Evolutionary conservation across 2,888 invertebrate genomes (phyloP), one percentile per base, ranked within the genome.

Genomic region (Drosophila borborema): DNA sequence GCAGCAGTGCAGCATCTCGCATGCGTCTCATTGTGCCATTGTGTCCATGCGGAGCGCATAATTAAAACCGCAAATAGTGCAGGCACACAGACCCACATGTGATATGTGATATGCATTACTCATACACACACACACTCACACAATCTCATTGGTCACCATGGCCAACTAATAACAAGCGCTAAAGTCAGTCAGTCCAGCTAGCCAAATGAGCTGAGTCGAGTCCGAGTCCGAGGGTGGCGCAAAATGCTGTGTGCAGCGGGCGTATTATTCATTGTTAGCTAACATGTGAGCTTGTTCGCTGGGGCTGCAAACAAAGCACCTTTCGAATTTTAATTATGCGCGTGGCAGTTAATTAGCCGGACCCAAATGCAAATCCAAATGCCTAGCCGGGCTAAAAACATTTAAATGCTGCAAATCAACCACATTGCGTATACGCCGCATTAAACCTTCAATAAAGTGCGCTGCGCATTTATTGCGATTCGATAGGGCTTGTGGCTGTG

Each of bases 391-490:
- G 48, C 54, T 34, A 40, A 65, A 61, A 65, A 41, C 40, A 41
- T 43, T 38, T 18, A 38, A 65, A 65, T 54, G 53, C 60, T 49
- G 54, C 49, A 46, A 61, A 64, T 60, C 55, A 34, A 68, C 72
- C 86, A 72, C 78, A 81, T 76, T 76, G 70, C 82, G 82, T 34
- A 89, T 84, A 78, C 89, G 87, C 79, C 61, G 45, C 56, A 68
- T 81, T 73, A 63, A 73, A 70, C 69, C 64, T 48, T 82, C 73
- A 68, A 83, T 77, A 38, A 68, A 74, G 74, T 43, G 69, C 55
- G n/a, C 0, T 63, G 55, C 28, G 40, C 49, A 69, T 45, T 69
- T 46, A 55, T 64, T 65, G 61, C 61, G 38, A 48, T 67, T 49
- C 34, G 18, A 41, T 76, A 14, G 12, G 14, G 40, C 9, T n/a